Conservation (phyloP, 1,140 invertebrate genomes). For the Cydia fagiglandana region DNA sequence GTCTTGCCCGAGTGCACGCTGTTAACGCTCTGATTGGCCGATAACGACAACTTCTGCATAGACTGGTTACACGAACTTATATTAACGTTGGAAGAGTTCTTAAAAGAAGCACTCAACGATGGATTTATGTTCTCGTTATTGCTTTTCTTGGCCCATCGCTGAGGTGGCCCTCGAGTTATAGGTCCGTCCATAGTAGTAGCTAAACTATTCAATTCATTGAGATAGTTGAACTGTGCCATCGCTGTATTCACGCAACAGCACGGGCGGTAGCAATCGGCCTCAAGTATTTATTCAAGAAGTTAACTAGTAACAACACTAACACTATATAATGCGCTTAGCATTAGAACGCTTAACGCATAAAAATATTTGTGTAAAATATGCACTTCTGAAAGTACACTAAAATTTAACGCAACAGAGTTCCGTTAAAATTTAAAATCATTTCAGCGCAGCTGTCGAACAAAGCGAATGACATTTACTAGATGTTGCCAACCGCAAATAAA, state of each 20-base stretch:
- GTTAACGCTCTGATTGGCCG: slow-evolving; percentile 79
- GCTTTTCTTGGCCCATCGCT: slow-evolving; percentile 87
- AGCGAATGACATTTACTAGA: not conserved
- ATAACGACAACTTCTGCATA: slow-evolving; percentile 79
- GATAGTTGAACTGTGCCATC: slow-evolving; percentile 89
- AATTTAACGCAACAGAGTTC: slow-evolving; percentile 24
- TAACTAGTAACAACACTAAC: slow-evolving; percentile 1
- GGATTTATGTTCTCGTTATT: slow-evolving; percentile 68
- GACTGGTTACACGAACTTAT: slow-evolving; percentile 79
- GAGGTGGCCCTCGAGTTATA: slow-evolving; percentile 86
- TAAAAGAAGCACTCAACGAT: slow-evolving; percentile 60
- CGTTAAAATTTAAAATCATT: slow-evolving; percentile 24
- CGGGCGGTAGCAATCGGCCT: not conserved
- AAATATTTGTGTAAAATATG: slow-evolving; percentile 13
- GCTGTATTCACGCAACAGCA: slow-evolving; percentile 15
- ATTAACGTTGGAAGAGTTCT: slow-evolving; percentile 71
- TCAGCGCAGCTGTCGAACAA: not conserved
- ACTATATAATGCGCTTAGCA: not conserved
- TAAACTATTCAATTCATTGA: slow-evolving; percentile 88
- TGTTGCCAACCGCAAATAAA: slow-evolving; percentile 16
- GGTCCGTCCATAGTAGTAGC: slow-evolving; percentile 87
- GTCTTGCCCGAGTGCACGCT: slow-evolving; percentile 68
- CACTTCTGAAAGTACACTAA: slow-evolving; percentile 25
- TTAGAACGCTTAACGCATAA: slow-evolving; percentile 7
- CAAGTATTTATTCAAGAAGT: not conserved